These are phyloP conservation scores for Conus ventricosus DNA, from an alignment of 1,140 invertebrate species.

Conservation along the genomic window DNA sequence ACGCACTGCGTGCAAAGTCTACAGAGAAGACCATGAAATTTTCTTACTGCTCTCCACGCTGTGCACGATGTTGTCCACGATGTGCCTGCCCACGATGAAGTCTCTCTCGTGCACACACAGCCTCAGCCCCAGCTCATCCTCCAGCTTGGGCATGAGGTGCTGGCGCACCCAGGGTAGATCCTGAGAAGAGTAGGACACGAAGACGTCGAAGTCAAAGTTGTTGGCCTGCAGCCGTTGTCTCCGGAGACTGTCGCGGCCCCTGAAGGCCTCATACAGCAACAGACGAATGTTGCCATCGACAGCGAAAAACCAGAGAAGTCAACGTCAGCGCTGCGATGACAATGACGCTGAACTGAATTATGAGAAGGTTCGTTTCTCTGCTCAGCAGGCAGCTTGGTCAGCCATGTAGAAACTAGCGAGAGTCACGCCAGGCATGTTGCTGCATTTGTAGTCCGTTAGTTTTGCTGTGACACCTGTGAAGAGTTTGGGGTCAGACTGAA, in stretches of 20 bases:
- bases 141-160: slow-evolving; percentile 38
- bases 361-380: no score
- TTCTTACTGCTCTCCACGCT: slow-evolving; percentile 50
- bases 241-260: background rate
- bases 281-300: no score
- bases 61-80: slow-evolving; percentile 57
- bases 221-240: background rate
- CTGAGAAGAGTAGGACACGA: slow-evolving; percentile 46
- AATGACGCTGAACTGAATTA: no score
- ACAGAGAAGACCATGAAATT: slow-evolving; percentile 23
- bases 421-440: no score
- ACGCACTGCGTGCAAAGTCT: slow-evolving; percentile 43
- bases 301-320: no score
- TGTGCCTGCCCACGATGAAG: slow-evolving; percentile 54
- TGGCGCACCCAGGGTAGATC: slow-evolving; percentile 47
- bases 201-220: slow-evolving; percentile 39
- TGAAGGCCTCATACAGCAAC: background rate
- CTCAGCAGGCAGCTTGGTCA: no score
- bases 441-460: no score
- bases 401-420: no score
- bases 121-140: slow-evolving; percentile 38
- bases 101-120: slow-evolving; percentile 64
- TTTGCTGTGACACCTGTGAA: no score
- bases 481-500: no score
- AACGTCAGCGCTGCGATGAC: no score